Conservation (phyloP, 2,113 vertebrate genomes). For the Eclectus roratus region DNA sequence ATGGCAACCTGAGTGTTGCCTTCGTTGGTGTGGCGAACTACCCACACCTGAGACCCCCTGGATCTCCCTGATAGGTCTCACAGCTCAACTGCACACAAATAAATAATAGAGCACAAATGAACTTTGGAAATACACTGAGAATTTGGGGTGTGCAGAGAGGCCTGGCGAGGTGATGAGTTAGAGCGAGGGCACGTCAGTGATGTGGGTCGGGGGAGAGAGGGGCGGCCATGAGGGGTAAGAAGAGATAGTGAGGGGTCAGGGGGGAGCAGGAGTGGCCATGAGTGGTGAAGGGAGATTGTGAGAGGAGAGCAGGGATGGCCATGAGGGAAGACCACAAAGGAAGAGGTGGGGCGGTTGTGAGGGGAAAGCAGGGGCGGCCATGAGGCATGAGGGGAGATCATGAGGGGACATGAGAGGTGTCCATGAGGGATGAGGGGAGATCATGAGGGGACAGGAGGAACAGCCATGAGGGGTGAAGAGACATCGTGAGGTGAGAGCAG, state of each 20-base stretch:
- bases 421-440: not conserved
- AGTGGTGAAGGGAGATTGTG: not conserved
- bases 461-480: not conserved
- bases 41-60: not conserved
- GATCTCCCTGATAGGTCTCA: not conserved
- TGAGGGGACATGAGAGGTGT: not conserved
- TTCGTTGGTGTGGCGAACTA: too few relatives aligned
- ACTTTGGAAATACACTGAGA: not conserved
- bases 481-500: not conserved
- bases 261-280: not conserved
- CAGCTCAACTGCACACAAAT: not conserved
- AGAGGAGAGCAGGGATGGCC: not conserved
- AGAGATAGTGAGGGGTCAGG: not conserved
- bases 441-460: not conserved
- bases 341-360: too few relatives aligned
- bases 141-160: not conserved
- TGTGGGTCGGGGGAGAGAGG: not conserved
- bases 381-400: too few relatives aligned
- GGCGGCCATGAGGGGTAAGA: not conserved
- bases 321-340: not conserved
- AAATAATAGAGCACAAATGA: not conserved
- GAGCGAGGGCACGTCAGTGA: not conserved
- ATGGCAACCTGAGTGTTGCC: not conserved
- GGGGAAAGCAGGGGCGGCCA: too few relatives aligned
- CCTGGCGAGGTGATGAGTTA: not conserved